phyloP scores from a whole-genome alignment of 1,140 invertebrate species.

The Danaus melanippus region DNA sequence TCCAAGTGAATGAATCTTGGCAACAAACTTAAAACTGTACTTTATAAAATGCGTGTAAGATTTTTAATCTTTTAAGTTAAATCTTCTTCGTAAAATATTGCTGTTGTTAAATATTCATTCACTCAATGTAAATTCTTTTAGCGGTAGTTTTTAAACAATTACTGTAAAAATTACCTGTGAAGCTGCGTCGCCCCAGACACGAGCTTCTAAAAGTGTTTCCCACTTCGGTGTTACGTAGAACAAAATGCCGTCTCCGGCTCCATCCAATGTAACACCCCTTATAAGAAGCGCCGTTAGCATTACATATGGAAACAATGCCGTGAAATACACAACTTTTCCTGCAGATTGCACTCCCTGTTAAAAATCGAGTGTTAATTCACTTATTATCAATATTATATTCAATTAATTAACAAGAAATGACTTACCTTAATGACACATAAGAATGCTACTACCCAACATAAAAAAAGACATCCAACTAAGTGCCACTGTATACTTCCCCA shows the following conservation, averaged over 20 bases:
- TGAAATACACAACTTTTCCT: constrained; percentile 88
- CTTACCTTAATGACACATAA: constrained; percentile 75
- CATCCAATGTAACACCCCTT: constrained; percentile 80
- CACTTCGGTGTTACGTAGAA: constrained; percentile 87
- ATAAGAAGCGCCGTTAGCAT: constrained; percentile 79
- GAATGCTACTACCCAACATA: constrained; percentile 83
- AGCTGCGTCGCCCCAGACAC: constrained; percentile 77
- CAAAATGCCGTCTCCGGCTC: constrained; percentile 78
- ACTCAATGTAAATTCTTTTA: constrained; percentile 2
- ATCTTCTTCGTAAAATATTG: too few species aligned
- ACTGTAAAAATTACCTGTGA: constrained; percentile 55
- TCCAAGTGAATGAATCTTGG: constrained; percentile 19
- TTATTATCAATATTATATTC: too few species aligned
- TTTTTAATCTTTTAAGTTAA: constrained; percentile 1
- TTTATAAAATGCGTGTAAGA: constrained; percentile 16
- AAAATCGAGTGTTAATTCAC: not conserved
- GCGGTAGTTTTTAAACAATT: not conserved
- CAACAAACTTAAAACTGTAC: constrained; percentile 21
- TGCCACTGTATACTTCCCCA: constrained; percentile 81
- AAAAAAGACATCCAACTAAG: constrained; percentile 78
- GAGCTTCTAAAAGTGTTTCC: constrained; percentile 73
- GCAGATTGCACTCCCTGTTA: constrained; percentile 79
- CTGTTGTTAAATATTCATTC: too few species aligned
- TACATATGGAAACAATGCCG: constrained; percentile 84
- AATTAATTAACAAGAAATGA: constrained; percentile 2